Conservation (phyloP, 2,888 invertebrate species). For the Spodoptera littoralis region DNA sequence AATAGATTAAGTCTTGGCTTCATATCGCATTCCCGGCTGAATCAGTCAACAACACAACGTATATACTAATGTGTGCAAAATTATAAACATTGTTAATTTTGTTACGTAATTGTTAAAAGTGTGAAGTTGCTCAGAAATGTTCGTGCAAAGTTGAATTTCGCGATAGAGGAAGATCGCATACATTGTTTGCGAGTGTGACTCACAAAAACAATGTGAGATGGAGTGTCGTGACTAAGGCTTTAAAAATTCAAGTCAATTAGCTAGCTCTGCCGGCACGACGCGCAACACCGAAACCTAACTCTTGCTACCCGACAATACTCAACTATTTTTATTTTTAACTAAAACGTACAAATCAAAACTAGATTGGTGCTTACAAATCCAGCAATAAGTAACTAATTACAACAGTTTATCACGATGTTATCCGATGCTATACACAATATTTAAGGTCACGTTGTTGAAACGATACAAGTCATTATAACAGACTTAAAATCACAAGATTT, state of each 20-base stretch:
- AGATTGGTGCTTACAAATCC: constrained; percentile 48
- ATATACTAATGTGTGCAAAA: constrained; percentile 31
- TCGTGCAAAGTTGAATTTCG: constrained; percentile 58
- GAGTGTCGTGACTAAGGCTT: constrained; percentile 81
- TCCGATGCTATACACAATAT: constrained; percentile 23
- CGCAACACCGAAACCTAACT: constrained; percentile 49
- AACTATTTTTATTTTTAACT: constrained; percentile 65
- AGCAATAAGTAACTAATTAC: constrained; percentile 50
- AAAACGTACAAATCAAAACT: constrained; percentile 36
- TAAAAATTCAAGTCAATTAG: constrained; percentile 84
- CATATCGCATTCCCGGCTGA: constrained; percentile 21
- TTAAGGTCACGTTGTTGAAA: constrained; percentile 41
- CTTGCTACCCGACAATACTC: constrained; percentile 30
- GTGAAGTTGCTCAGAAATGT: constrained; percentile 28
- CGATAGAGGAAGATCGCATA: constrained; percentile 68
- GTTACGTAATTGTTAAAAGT: constrained; percentile 44
- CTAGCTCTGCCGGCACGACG: constrained; percentile 59
- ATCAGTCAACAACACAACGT: constrained; percentile 26
- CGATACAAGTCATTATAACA: constrained; percentile 38
- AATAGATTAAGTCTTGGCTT: constrained; percentile 26
- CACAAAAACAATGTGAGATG: constrained; percentile 76
- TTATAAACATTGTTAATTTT: constrained; percentile 38
- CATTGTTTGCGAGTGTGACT: constrained; percentile 76
- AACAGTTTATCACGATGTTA: constrained; percentile 45
- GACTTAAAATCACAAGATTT: constrained; percentile 22